Evolutionary conservation across 2,888 invertebrate species (phyloP), one percentile per base, ranked within the genome.

Genomic region (Cantharis rustica): DNA sequence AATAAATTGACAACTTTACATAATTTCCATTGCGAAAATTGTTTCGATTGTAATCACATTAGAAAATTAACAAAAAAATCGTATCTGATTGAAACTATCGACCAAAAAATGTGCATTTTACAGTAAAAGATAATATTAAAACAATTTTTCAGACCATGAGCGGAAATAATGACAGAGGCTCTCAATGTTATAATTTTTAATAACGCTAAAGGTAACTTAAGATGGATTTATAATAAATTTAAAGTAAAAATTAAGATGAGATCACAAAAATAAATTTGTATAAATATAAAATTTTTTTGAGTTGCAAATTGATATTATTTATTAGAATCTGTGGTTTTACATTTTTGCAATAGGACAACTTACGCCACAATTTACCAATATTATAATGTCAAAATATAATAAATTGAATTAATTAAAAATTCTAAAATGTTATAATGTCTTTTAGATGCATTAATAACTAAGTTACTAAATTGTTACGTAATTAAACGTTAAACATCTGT

Each of bases 401-500:
- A 47, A 47, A 47, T 47, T 47, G n/a, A 5, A 47, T n/a, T 47
- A 47, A 7, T 47, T 47, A 47, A 47, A 47, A n/a, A 47, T 47
- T 47, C 47, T 47, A 47, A 47, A n/a, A 47, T 47, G 5, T 47
- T 47, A 47, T n/a, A 47, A 47, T 47, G 47, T 47, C n/a, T n/a
- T 47, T 47, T n/a, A 47, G 23, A 20, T 66, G 64, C 16, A 66
- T 23, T 20, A 26, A 61, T 47, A 61, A 73, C 16, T 62, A 23
- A 20, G 31, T 73, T 75, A 20, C 75, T 64, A 68, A 47, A 72
- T 27, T 27, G 63, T 79, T 79, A 75, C 72, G 76, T 71, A 79
- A 23, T 23, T 23, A 23, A 77, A 71, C 15, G 17, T 71, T 47
- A 73, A 76, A 77, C 77, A 79, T 78, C 75, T 78, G 78, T 74